phyloP scores from a whole-genome alignment of 2,888 invertebrate species.

The Cacoxenus indagator region DNA sequence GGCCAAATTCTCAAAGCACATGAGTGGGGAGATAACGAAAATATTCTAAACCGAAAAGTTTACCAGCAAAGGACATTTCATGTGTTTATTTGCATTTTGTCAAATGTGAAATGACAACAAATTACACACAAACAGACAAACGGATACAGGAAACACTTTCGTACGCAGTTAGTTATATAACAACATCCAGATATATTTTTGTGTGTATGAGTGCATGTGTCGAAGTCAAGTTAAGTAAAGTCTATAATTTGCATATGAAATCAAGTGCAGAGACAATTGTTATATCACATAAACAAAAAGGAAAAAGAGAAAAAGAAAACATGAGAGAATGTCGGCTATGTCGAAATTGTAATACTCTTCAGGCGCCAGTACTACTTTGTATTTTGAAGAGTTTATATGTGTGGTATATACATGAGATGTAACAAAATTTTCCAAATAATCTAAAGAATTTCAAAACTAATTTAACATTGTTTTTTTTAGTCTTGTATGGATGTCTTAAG shows the following conservation, averaged over 20 bases:
- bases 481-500: no score
- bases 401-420: not conserved
- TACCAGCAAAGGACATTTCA: slow-evolving; percentile 14
- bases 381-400: not conserved
- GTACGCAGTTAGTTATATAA: not conserved
- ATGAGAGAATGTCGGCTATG: not conserved
- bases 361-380: no score
- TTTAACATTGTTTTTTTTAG: no score
- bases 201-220: not conserved
- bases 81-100: slow-evolving; percentile 16
- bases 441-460: no score
- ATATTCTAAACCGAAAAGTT: slow-evolving; percentile 16
- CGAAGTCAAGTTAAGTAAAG: not conserved
- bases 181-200: not conserved
- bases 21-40: no score
- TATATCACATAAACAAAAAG: not conserved
- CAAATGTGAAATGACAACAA: slow-evolving; percentile 17
- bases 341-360: no score
- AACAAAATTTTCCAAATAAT: no score
- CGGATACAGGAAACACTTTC: not conserved
- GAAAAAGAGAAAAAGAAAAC: not conserved
- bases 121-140: not conserved
- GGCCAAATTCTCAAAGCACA: no score
- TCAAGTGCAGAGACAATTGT: slow-evolving; percentile 14
- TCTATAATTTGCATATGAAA: slow-evolving; percentile 21